phyloP scores from a whole-genome alignment of 2,113 vertebrate species.

The Pimephales promelas region DNA sequence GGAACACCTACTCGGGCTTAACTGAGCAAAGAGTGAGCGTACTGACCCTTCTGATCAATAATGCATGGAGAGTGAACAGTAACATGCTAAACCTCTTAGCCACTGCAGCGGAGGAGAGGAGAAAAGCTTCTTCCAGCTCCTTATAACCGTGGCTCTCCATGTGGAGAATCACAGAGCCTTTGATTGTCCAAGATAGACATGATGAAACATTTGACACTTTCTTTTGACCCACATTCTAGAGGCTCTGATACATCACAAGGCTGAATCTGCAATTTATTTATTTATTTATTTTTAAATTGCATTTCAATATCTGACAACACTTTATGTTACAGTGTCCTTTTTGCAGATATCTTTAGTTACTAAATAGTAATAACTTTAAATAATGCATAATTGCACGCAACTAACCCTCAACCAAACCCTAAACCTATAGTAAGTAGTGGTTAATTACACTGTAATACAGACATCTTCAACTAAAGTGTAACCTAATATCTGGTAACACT shows the following conservation, averaged over 20 bases:
- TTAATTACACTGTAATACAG: too few species aligned
- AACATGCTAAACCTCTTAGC: constrained; percentile 81
- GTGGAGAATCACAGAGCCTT: not conserved
- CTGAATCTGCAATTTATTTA: not conserved
- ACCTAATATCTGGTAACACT: too few species aligned
- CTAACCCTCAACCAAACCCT: too few species aligned
- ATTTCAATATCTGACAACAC: not conserved
- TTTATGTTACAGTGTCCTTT: too few species aligned
- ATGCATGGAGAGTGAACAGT: constrained; percentile 78
- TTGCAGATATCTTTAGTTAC: too few species aligned
- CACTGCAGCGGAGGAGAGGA: constrained; percentile 61
- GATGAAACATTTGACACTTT: not conserved
- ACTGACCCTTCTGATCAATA: constrained; percentile 73
- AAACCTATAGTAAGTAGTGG: too few species aligned
- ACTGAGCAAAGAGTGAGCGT: constrained; percentile 76
- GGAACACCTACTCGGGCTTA: constrained; percentile 77
- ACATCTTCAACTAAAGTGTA: too few species aligned
- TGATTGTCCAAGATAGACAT: not conserved
- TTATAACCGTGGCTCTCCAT: too few species aligned
- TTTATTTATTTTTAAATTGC: not conserved
- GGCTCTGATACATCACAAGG: not conserved
- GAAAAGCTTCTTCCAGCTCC: constrained; percentile 22
- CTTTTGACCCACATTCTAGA: constrained; percentile 15
- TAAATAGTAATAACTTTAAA: too few species aligned
- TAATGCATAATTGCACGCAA: too few species aligned